A percentile compares a stretch with the other conserved stretches of the same genome.
Conservation (phyloP, 2,113 vertebrate species). For the Reinhardtius hippoglossoides region DNA sequence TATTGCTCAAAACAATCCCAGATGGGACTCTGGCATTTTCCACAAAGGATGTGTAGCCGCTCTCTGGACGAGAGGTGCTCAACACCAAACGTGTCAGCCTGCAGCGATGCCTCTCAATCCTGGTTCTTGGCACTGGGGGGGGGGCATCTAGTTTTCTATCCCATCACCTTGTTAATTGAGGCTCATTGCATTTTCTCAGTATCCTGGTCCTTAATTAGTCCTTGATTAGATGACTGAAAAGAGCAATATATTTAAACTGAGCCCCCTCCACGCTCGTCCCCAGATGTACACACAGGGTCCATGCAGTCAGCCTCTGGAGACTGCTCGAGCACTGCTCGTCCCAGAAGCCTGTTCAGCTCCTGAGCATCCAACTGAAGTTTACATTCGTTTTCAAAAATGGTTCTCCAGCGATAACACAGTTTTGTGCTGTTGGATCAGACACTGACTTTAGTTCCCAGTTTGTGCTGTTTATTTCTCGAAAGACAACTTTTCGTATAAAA, state of each 20-base stretch:
- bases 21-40: constrained; percentile 52
- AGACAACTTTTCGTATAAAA: not conserved
- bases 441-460: constrained; percentile 9
- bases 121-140: constrained; percentile 19
- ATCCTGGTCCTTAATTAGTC: constrained; percentile 35
- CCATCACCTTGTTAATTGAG: constrained; percentile 47
- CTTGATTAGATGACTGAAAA: constrained; percentile 44
- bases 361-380: constrained; percentile 38
- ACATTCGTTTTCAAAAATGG: constrained; percentile 51
- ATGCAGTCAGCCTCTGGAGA: constrained; percentile 25
- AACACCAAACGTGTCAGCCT: constrained; percentile 33
- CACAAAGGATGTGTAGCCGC: not conserved
- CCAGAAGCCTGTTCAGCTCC: constrained; percentile 49
- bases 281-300: constrained; percentile 23
- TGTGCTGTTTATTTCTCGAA: constrained; percentile 35
- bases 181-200: constrained; percentile 40
- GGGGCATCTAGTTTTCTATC: constrained; percentile 29
- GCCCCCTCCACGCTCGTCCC: constrained; percentile 1
- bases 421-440: constrained; percentile 24
- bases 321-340: constrained; percentile 26
- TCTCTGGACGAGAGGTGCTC: constrained; percentile 33
- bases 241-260: constrained; percentile 31
- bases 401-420: constrained; percentile 49
- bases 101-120: constrained; percentile 35
- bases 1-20: constrained; percentile 66